Base-by-base conservation (phyloP, 2,888 invertebrate genomes). In the Artemia sp. region DNA sequence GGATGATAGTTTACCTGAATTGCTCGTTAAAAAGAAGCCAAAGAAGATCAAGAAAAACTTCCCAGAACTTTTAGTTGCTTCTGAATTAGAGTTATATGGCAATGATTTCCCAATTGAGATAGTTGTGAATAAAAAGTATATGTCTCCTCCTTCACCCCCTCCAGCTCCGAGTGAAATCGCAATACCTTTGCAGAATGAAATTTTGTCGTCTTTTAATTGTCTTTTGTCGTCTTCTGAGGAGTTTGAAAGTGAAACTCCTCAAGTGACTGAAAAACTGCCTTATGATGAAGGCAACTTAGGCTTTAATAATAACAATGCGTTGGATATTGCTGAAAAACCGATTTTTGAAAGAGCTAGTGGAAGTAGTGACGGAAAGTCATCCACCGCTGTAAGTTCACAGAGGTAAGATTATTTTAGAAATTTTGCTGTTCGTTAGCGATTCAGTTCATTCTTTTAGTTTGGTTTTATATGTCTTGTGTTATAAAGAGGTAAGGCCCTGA, bases 251-350 rank as follows among this genome's bases (percentile, higher is more conserved):
- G 64, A 58, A 9, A 58, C 64, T 24, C 64, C 64, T 58, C 64
- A n/a, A n/a, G 64, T 58, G n/a, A 58, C 24, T 10, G 64, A 58
- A 58, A 58, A 58, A 10, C 64, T n/a, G 64, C 64, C 64, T 24
- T 58, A 58, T 58, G 64, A 58, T 8, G 64, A 58, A 58, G 24
- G 9, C 24, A n/a, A 24, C 9, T 24, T 58, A 19, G 64, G 64
- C 14, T 58, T 58, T 24, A 58, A 58, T 24, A 58, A 58, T 58
- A 58, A 58, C 64, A 58, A 58, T 24, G 10, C 64, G 9, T n/a
- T 58, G 14, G 64, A 8, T 58, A n/a, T 58, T 24, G 11, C 9
- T 24, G 64, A 10, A 8, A 58, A 58, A 24, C 14, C 11, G 24
- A 8, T 58, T 24, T 58, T 19, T 24, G 24, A 3, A n/a, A n/a